Evolutionary conservation across 2,888 invertebrate species (phyloP).

Genomic region (Rhaphigaster nebulosa): DNA sequence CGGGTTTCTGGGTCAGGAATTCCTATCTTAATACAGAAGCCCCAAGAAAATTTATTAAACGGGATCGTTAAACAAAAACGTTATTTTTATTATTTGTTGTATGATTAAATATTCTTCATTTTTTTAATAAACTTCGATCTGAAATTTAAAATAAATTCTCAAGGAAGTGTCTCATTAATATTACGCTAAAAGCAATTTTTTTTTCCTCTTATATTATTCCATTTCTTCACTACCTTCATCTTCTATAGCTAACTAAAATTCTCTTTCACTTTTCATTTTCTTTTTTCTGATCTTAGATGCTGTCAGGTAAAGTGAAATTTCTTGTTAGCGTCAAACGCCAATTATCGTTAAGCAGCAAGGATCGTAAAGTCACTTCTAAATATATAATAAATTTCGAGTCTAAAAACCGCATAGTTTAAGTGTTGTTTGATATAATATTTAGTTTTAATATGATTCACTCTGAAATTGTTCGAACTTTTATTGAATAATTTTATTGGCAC

Average conservation of each 20-base stretch:
- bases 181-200: background rate
- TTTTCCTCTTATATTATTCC: background rate
- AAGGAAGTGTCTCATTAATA: background rate
- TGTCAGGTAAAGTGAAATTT: slow-evolving; percentile 1
- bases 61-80: too few species aligned
- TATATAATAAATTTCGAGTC: background rate
- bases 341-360: background rate
- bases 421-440: too few species aligned
- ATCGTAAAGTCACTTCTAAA: background rate
- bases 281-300: background rate
- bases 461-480: background rate
- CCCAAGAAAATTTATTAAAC: too few species aligned
- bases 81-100: too few species aligned
- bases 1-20: too few species aligned
- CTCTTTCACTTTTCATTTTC: background rate
- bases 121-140: too few species aligned
- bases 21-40: too few species aligned
- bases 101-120: too few species aligned
- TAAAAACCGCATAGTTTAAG: background rate
- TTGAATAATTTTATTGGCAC: background rate
- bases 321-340: background rate
- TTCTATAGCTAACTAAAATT: background rate
- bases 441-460: background rate
- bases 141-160: background rate
- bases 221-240: background rate